phyloP scores from a whole-genome alignment of 37 sponge, comb jelly and placozoan genomes.

The Agelas oroides region DNA sequence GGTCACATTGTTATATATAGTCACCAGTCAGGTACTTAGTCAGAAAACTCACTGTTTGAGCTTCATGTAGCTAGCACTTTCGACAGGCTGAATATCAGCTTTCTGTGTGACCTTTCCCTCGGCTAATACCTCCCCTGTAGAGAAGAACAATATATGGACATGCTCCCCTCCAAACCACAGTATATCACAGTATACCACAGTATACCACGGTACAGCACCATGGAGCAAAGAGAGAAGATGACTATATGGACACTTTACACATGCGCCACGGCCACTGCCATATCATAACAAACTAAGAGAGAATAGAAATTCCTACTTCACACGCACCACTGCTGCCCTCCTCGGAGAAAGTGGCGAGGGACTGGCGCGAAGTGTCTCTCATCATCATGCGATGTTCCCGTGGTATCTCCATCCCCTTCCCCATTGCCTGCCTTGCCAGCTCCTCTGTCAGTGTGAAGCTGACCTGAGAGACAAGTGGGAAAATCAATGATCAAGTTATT shows the following conservation, averaged over 20 bases:
- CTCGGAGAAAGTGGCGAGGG: slow-evolving; percentile 75
- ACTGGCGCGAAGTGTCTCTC: slow-evolving; percentile 50
- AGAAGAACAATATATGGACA: not conserved
- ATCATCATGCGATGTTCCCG: slow-evolving; percentile 56
- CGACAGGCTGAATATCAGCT: slow-evolving; percentile 84
- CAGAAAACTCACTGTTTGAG: slow-evolving; percentile 78
- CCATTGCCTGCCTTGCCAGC: slow-evolving; percentile 20
- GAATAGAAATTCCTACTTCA: too few species aligned
- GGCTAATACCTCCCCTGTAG: slow-evolving; percentile 40
- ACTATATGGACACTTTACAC: too few species aligned
- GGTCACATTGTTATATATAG: too few species aligned
- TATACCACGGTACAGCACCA: too few species aligned
- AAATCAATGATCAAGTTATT: not conserved
- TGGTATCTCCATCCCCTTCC: slow-evolving; percentile 47
- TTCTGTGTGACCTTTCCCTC: slow-evolving; percentile 89
- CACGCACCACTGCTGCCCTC: not conserved
- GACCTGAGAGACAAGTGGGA: not conserved
- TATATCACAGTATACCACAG: too few species aligned
- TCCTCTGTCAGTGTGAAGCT: slow-evolving; percentile 52
- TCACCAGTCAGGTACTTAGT: too few species aligned
- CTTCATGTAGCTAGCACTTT: slow-evolving; percentile 70
- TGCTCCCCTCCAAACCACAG: too few species aligned
- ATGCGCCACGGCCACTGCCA: too few species aligned
- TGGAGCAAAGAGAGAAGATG: too few species aligned
- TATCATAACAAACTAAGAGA: too few species aligned